These are phyloP conservation scores for Anableps anableps DNA, from an alignment of 2,797 vertebrate species.

Conservation along the genomic window DNA sequence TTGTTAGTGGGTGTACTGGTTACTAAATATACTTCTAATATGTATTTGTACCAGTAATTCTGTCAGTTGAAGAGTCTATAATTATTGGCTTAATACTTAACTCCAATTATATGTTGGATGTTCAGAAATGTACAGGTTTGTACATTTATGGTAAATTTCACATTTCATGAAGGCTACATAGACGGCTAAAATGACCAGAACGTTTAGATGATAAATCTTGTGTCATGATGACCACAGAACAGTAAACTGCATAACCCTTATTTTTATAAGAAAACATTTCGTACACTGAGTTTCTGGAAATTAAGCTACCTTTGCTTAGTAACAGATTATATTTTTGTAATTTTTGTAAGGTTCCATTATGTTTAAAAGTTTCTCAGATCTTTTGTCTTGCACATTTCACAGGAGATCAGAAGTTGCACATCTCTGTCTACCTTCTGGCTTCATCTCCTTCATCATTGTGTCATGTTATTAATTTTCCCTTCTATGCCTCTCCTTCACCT, in stretches of 20 bases:
- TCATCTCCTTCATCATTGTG: neutral
- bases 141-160: too few species aligned
- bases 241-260: too few species aligned
- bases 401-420: neutral
- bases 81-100: neutral
- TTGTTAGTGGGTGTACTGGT: neutral
- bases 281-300: neutral
- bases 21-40: too few species aligned
- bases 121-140: neutral
- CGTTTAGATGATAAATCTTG: too few species aligned
- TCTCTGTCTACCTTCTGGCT: neutral
- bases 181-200: too few species aligned
- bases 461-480: neutral
- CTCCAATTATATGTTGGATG: neutral
- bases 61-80: neutral
- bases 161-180: too few species aligned
- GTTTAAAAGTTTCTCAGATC: neutral
- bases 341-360: neutral
- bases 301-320: neutral
- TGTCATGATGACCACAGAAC: too few species aligned
- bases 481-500: neutral
- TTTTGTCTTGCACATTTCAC: neutral
- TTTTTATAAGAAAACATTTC: neutral
- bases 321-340: neutral
- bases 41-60: neutral